phyloP scores from a whole-genome alignment of 1,140 invertebrate species.

The Olivierus martensii region DNA sequence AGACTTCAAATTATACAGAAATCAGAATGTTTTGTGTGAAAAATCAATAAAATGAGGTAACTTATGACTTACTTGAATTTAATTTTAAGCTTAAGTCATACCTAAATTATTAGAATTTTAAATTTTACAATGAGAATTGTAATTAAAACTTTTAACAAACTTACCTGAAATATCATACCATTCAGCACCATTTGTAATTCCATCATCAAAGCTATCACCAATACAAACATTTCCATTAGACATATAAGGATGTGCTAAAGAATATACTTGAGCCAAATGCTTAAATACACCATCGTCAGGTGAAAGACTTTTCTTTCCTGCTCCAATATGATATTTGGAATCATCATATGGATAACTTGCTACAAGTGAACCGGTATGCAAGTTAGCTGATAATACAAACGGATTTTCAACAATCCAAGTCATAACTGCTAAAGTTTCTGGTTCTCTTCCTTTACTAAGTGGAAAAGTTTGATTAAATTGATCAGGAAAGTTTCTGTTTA shows the following conservation, averaged over 20 bases:
- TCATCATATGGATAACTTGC: slow-evolving; percentile 65
- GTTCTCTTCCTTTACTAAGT: slow-evolving; percentile 32
- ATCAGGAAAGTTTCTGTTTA: slow-evolving; percentile 83
- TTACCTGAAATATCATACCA: slow-evolving; percentile 52
- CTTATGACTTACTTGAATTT: too few relatives aligned
- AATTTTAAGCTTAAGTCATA: too few relatives aligned
- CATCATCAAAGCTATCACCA: slow-evolving; percentile 51
- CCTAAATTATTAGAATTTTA: too few relatives aligned
- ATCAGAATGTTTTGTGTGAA: too few relatives aligned
- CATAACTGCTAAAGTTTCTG: slow-evolving; percentile 87
- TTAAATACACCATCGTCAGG: slow-evolving; percentile 80
- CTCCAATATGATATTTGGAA: slow-evolving; percentile 17
- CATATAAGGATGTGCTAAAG: slow-evolving; percentile 59
- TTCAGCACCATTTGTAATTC: slow-evolving; percentile 72
- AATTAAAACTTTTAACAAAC: too few relatives aligned
- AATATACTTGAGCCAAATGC: slow-evolving; percentile 64
- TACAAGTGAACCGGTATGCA: slow-evolving; percentile 83
- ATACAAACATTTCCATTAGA: slow-evolving; percentile 34
- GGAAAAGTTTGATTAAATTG: slow-evolving; percentile 41
- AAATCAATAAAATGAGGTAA: too few relatives aligned
- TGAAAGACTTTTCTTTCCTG: slow-evolving; percentile 41
- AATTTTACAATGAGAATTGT: too few relatives aligned
- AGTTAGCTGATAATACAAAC: slow-evolving; percentile 80
- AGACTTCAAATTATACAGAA: too few relatives aligned
- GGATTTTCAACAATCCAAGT: slow-evolving; percentile 67